Percentiles rank a stretch among this genome's conserved stretches.
These are phyloP conservation scores for Scaptomyza reducta DNA, from an alignment of 2,888 invertebrate genomes.

Conservation along the genomic window DNA sequence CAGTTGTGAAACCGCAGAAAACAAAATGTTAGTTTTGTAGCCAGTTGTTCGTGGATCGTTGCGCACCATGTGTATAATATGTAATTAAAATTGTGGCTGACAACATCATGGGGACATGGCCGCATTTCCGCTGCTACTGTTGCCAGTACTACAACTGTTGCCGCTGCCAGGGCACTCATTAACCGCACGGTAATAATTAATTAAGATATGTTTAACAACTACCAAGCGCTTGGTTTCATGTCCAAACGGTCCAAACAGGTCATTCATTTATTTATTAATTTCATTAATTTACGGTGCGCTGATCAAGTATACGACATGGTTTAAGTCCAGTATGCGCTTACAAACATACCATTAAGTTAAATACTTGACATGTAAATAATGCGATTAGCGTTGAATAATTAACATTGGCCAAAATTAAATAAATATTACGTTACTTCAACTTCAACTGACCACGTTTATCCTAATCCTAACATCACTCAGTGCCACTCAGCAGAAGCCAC, in stretches of 20 bases:
- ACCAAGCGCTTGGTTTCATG: slow-evolving; percentile 6
- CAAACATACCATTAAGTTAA: slow-evolving; percentile 50
- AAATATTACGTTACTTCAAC: slow-evolving; percentile 42
- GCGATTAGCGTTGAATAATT: slow-evolving; percentile 43
- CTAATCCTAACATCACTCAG: slow-evolving; percentile 34
- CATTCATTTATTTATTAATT: slow-evolving; percentile 82
- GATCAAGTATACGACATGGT: slow-evolving; percentile 47
- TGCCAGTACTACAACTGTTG: slow-evolving; percentile 14
- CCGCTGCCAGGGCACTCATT: slow-evolving; percentile 52
- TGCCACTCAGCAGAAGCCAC: slow-evolving; percentile 35
- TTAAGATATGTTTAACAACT: slow-evolving; percentile 75
- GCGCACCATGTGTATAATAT: slow-evolving; percentile 55
- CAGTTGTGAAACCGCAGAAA: slow-evolving; percentile 54
- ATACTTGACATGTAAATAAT: slow-evolving; percentile 42
- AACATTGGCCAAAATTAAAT: slow-evolving; percentile 26
- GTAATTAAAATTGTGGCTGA: slow-evolving; percentile 76
- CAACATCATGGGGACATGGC: slow-evolving; percentile 55
- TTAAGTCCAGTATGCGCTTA: slow-evolving; percentile 10
- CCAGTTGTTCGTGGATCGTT: slow-evolving; percentile 46
- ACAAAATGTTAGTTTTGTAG: slow-evolving; percentile 62
- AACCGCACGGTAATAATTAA: slow-evolving; percentile 80
- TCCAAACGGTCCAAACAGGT: slow-evolving; percentile 6
- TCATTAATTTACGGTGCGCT: slow-evolving; percentile 77
- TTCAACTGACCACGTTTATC: slow-evolving; percentile 70
- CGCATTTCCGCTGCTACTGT: slow-evolving; percentile 38